Conservation (phyloP, 2,797 vertebrate species). For the Eospalax fontanierii region DNA sequence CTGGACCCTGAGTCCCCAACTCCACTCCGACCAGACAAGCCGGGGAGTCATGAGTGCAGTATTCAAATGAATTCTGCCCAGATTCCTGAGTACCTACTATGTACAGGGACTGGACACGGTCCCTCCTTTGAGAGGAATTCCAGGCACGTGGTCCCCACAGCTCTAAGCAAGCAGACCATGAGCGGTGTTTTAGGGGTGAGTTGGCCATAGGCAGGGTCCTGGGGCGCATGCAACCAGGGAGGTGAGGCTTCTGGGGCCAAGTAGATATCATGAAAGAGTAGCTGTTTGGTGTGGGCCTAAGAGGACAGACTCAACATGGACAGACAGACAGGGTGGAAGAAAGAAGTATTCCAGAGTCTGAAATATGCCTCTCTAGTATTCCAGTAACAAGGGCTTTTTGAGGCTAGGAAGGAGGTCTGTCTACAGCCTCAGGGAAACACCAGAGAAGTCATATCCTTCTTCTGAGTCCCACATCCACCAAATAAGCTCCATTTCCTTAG, state of each 20-base stretch:
- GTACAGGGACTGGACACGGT: neutral
- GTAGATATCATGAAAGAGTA: neutral
- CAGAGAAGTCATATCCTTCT: neutral
- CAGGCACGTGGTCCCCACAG: neutral
- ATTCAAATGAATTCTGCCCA: neutral
- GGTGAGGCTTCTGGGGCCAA: fast-evolving
- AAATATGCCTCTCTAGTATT: neutral
- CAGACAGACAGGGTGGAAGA: neutral
- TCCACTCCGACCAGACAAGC: neutral
- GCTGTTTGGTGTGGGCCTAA: neutral
- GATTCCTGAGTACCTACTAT: neutral
- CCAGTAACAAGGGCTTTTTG: neutral
- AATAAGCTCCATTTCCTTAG: neutral
- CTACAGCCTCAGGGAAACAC: neutral
- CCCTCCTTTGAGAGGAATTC: neutral
- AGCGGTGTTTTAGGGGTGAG: too few relatives aligned
- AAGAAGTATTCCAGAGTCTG: neutral
- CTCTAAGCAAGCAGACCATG: neutral
- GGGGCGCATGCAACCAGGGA: neutral
- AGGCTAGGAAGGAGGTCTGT: neutral
- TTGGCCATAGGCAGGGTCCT: neutral
- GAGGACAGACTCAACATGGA: fast-evolving
- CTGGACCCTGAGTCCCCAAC: neutral
- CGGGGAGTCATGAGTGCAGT: fast-evolving
- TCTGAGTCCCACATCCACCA: neutral